Conservation (phyloP, 2,797 vertebrate species). For the Lacerta agilis region DNA sequence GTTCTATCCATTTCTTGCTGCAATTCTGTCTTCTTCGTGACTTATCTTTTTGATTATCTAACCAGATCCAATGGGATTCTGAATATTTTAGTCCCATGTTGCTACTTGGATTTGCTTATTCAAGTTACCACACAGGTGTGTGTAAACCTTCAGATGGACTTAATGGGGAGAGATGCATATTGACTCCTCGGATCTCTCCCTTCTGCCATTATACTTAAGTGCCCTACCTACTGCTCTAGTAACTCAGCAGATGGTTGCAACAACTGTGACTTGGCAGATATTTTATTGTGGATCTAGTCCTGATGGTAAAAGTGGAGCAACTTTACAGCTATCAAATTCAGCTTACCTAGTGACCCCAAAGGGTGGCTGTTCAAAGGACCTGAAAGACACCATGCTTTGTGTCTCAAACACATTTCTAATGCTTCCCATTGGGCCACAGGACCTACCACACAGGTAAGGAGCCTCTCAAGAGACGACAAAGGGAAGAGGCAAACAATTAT, state of each 20-base stretch:
- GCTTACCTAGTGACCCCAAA: not conserved
- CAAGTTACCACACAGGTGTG: not conserved
- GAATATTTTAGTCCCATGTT: not conserved
- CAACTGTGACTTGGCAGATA: not conserved
- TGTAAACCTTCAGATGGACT: not conserved
- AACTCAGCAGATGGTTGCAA: not conserved
- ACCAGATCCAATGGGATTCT: not conserved
- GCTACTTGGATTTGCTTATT: not conserved
- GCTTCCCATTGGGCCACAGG: not conserved
- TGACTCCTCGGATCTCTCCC: not conserved
- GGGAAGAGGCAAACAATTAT: not conserved
- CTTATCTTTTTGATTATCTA: too few species aligned
- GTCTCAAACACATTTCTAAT: not conserved
- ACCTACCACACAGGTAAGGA: not conserved
- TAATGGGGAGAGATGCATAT: not conserved
- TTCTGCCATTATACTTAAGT: not conserved
- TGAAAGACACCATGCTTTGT: not conserved
- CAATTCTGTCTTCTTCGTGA: not conserved
- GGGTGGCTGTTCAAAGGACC: not conserved
- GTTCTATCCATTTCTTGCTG: not conserved
- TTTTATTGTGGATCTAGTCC: not conserved
- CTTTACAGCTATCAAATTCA: not conserved
- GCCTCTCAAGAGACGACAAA: not conserved
- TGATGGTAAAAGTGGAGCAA: not conserved
- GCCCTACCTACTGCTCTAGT: not conserved